Evolutionary conservation across 30 jellyfish, hydroid and myxozoan genomes (phyloP).

Genomic region (Cassiopea andromeda): DNA sequence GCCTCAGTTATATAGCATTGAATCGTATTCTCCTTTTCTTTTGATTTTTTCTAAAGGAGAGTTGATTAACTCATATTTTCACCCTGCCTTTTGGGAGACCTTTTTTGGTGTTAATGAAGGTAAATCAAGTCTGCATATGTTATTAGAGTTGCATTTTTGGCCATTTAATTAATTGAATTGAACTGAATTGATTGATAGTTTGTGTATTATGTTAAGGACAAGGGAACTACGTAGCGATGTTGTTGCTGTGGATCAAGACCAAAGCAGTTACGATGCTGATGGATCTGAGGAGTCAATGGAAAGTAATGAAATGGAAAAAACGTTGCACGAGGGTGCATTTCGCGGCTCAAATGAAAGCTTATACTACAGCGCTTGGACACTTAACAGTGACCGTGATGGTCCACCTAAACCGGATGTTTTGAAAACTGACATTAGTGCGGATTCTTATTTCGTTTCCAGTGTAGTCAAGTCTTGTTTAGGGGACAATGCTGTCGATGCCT

Average conservation of each 20-base stretch:
- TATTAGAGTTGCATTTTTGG: too few species aligned
- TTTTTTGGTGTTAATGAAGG: too few species aligned
- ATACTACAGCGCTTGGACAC: conserved; percentile 81
- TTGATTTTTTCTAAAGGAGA: too few species aligned
- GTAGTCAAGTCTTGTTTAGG: conserved; percentile 17
- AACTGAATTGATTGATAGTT: not conserved
- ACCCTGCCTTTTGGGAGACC: not conserved
- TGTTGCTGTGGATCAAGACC: conserved; percentile 34
- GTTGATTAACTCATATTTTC: too few species aligned
- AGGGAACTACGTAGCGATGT: not conserved
- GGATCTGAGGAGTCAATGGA: conserved; percentile 63
- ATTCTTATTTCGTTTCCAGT: conserved; percentile 48
- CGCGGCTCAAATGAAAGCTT: conserved; percentile 76
- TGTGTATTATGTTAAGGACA: not conserved
- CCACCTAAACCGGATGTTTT: not conserved
- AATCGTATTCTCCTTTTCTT: too few species aligned
- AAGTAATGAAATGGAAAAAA: not conserved
- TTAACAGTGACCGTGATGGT: conserved; percentile 43
- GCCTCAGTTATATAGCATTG: too few species aligned
- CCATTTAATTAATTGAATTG: not conserved
- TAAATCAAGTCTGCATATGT: too few species aligned
- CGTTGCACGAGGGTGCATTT: conserved; percentile 12
- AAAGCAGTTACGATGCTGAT: conserved; percentile 55
- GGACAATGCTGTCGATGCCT: conserved; percentile 14
- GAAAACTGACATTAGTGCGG: conserved; percentile 17